phyloP scores from a whole-genome alignment of 2,797 vertebrate species.

The Dromococcyx pavoninus region DNA sequence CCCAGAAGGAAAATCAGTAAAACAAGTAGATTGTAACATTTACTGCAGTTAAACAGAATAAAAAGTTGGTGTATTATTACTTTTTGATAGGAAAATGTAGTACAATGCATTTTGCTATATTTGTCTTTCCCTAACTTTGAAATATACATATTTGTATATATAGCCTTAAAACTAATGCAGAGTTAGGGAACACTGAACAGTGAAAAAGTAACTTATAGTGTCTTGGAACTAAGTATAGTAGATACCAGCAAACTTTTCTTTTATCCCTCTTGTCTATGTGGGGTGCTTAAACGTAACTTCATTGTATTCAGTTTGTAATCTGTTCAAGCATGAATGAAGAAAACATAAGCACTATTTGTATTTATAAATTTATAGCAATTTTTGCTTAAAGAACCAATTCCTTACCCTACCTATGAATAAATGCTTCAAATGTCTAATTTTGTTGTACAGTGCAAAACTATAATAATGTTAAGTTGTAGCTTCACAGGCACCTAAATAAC shows the following conservation, averaged over 20 bases:
- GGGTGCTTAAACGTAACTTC: constrained; percentile 77
- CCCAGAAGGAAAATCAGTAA: constrained; percentile 74
- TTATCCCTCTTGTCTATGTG: constrained; percentile 75
- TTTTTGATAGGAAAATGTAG: constrained; percentile 74
- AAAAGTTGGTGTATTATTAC: constrained; percentile 73
- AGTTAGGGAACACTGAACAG: constrained; percentile 75
- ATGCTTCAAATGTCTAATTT: constrained; percentile 76
- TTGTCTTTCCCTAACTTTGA: constrained; percentile 74
- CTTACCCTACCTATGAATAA: constrained; percentile 75
- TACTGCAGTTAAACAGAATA: constrained; percentile 67
- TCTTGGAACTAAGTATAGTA: constrained; percentile 73
- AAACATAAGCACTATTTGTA: constrained; percentile 78
- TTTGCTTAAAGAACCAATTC: constrained; percentile 73
- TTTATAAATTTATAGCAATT: constrained; percentile 77
- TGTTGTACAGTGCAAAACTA: constrained; percentile 75
- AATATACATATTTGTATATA: constrained; percentile 81
- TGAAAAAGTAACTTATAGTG: constrained; percentile 76
- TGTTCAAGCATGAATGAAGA: constrained; percentile 79
- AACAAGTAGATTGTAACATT: constrained; percentile 75
- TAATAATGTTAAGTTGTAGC: constrained; percentile 68
- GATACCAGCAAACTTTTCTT: constrained; percentile 75
- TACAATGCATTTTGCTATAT: constrained; percentile 72
- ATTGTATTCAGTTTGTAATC: constrained; percentile 80
- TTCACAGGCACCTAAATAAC: constrained; percentile 66
- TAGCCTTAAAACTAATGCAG: constrained; percentile 79